Evolutionary conservation across 2,888 invertebrate genomes (phyloP), one percentile per base, ranked within the genome.

Genomic region (Lasioglossum zephyrum): DNA sequence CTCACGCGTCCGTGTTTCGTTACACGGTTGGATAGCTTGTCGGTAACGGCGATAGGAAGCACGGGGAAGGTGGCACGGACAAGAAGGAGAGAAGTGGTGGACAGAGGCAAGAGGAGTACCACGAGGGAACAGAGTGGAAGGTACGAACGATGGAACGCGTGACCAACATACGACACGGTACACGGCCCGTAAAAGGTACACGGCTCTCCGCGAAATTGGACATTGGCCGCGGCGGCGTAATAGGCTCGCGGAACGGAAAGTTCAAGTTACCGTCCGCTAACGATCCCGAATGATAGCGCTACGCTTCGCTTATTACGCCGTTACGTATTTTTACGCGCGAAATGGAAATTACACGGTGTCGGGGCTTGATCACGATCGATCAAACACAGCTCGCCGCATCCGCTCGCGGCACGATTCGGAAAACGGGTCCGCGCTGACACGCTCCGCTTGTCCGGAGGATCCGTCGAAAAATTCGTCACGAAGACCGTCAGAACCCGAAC

Each of bases 221-320:
- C 85, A 85, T 85, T 73, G 76, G 63, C 79, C 79, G 79, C 44
- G 36, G 39, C 75, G 79, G 31, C 49, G 85, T 84, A 84, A 84
- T 57, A 72, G 74, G 18, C 63, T 63, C 73, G 76, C 79, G 74
- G 76, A 66, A 66, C 75, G 57, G 77, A 77, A 80, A 72, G 79
- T 66, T 73, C 79, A 66, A 85, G 75, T 84, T 84, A 73, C 73
- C 53, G 31, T n/a, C 49, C 77, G 31, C 63, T 79, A 85, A 85
- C 79, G 79, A 85, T 85, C 18, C 66, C 73, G 73, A 77, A 85
- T 69, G 80, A 85, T 75, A 78, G 77, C 77, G 57, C 76, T 57
- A 77, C 85, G 77, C 77, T 74, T 16, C 77, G 81, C 77, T 86
- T 81, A 81, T 81, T 86, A 85, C 78, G 74, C 84, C 47, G 84